phyloP scores from a whole-genome alignment of 2,113 vertebrate genomes.

The Cyanoderma ruficeps region DNA sequence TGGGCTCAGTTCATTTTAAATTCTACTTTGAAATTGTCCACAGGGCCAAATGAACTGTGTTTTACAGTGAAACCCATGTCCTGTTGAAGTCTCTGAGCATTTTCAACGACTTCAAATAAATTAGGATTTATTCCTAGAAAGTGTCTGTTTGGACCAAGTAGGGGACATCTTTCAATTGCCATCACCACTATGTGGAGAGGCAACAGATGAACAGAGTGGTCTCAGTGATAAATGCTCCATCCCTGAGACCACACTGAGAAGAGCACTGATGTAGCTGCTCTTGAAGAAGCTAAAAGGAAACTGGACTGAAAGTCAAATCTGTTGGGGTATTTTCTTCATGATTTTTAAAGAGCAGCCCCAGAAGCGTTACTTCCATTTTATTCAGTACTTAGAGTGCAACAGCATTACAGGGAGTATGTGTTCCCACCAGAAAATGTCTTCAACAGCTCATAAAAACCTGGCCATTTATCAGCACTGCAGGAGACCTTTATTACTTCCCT shows the following conservation, averaged over 20 bases:
- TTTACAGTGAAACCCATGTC: neutral
- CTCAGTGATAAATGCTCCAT: neutral
- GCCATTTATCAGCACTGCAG: slow-evolving; percentile 51
- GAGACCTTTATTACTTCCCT: slow-evolving; percentile 68
- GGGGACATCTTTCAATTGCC: neutral
- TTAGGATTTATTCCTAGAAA: neutral
- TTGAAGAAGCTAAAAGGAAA: neutral
- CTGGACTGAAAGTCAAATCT: neutral
- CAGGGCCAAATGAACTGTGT: neutral
- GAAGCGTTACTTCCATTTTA: slow-evolving; percentile 19
- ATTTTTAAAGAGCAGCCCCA: slow-evolving; percentile 32
- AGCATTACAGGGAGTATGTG: slow-evolving; percentile 42
- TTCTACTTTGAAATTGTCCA: neutral
- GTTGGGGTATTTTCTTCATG: neutral
- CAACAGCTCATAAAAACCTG: slow-evolving; percentile 42
- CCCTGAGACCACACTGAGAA: neutral
- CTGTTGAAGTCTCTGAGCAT: neutral
- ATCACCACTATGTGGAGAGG: neutral
- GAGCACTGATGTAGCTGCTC: neutral
- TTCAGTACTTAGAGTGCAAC: slow-evolving; percentile 19
- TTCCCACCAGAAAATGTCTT: slow-evolving; percentile 47
- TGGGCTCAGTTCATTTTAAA: neutral
- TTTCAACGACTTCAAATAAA: neutral
- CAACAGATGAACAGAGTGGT: neutral
- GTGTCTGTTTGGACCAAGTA: neutral